Evolutionary conservation across 1,140 invertebrate species (phyloP).

Genomic region (Cydia fagiglandana): DNA sequence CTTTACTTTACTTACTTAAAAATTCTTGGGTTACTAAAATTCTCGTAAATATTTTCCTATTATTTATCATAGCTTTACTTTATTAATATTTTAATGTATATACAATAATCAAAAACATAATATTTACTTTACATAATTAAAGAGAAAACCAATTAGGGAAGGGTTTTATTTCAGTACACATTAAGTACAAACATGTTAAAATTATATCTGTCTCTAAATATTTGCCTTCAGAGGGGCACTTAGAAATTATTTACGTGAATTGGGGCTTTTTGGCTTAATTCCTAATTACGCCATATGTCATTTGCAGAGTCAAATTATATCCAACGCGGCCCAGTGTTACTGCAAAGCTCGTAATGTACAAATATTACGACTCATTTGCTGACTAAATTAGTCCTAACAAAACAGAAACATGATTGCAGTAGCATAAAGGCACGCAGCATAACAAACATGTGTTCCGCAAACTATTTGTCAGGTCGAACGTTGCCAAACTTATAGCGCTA

Average conservation of each 20-base stretch:
- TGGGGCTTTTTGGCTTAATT: conserved; percentile 25
- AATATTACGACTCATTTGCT: conserved; percentile 8
- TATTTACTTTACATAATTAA: too few relatives aligned
- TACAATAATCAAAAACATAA: too few relatives aligned
- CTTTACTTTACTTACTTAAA: too few relatives aligned
- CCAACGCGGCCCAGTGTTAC: neutral
- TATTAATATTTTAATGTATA: too few relatives aligned
- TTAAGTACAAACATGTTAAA: neutral
- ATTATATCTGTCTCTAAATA: conserved; percentile 16
- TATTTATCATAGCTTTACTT: too few relatives aligned
- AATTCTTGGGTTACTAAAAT: too few relatives aligned
- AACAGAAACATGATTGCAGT: neutral
- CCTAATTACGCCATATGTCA: conserved; percentile 21
- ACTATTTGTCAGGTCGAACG: neutral
- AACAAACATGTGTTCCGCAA: neutral
- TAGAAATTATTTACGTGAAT: conserved; percentile 21
- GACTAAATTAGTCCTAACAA: conserved; percentile 10
- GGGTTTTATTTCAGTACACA: conserved; percentile 1
- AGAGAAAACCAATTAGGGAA: neutral
- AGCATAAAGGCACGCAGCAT: neutral
- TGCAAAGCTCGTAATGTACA: neutral
- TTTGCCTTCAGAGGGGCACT: conserved; percentile 18
- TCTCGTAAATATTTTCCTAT: too few relatives aligned
- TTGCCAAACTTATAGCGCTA: too few relatives aligned
- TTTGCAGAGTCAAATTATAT: conserved; percentile 25